Percentiles rank a stretch among this genome's conserved stretches.
phyloP scores from a whole-genome alignment of 1,140 invertebrate species.

The Eubasilissa regina region DNA sequence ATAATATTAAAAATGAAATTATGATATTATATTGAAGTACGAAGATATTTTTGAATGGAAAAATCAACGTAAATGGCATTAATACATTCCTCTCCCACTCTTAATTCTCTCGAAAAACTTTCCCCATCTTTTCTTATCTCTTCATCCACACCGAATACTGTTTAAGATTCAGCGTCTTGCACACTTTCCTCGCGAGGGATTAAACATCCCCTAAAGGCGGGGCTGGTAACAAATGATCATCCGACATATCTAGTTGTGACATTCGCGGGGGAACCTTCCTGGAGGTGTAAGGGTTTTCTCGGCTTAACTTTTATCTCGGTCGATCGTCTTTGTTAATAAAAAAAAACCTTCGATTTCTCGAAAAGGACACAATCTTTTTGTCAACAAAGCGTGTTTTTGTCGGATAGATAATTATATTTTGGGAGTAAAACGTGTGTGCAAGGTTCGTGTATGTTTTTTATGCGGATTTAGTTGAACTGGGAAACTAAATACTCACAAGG shows the following conservation, averaged over 20 bases:
- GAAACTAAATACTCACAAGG: too few relatives aligned
- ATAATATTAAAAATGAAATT: too few relatives aligned
- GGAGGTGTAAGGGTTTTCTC: not conserved
- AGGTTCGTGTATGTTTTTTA: too few relatives aligned
- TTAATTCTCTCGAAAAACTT: not conserved
- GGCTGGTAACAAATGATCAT: constrained; percentile 34
- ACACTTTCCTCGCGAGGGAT: not conserved
- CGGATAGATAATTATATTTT: not conserved
- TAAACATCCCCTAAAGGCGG: constrained; percentile 1
- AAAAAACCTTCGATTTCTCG: not conserved
- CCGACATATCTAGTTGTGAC: constrained; percentile 41
- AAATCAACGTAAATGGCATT: too few relatives aligned
- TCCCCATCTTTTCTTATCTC: not conserved
- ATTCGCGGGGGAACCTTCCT: constrained; percentile 4
- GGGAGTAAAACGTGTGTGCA: not conserved
- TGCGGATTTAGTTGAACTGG: not conserved
- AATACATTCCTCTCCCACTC: too few relatives aligned
- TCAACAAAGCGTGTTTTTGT: not conserved
- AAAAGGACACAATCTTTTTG: not conserved
- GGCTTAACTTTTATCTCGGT: constrained; percentile 13
- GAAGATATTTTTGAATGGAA: too few relatives aligned
- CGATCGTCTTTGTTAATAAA: constrained; percentile 17
- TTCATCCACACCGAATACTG: not conserved
- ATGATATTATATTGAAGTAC: too few relatives aligned
- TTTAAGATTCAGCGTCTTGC: constrained; percentile 17